Evolutionary conservation across 2,888 invertebrate genomes (phyloP).

Genomic region (Entomobrya proxima): DNA sequence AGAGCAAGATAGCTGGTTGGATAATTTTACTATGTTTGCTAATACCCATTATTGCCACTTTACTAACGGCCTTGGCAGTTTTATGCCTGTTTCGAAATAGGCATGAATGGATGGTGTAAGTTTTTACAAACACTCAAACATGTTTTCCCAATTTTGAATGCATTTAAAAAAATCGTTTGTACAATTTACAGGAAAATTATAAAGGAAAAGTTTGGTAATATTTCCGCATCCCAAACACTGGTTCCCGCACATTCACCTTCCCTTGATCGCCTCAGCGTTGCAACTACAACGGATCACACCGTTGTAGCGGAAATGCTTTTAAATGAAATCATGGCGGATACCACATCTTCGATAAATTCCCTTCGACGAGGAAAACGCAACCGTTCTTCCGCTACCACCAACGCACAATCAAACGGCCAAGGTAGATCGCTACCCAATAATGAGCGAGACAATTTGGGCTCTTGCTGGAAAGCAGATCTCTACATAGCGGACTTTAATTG

Average conservation of each 20-base stretch:
- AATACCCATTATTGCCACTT: conserved; percentile 55
- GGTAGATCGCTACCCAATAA: too few species aligned
- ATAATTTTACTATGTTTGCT: conserved; percentile 53
- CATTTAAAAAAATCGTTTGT: background rate
- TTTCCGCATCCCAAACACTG: too few species aligned
- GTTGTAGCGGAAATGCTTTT: background rate
- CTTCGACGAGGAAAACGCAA: background rate
- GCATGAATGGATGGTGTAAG: conserved; percentile 70
- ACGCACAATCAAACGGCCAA: background rate
- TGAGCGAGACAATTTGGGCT: too few species aligned
- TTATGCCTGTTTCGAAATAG: conserved; percentile 65
- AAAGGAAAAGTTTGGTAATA: conserved; percentile 24
- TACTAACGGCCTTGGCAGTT: conserved; percentile 51
- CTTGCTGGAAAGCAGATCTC: conserved; percentile 35
- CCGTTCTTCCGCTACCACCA: too few species aligned
- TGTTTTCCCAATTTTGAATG: background rate
- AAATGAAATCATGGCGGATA: conserved; percentile 17
- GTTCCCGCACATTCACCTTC: background rate
- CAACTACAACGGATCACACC: too few species aligned
- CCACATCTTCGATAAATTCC: background rate
- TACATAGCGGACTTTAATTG: conserved; percentile 51
- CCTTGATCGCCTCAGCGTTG: background rate
- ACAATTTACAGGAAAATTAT: background rate
- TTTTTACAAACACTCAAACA: background rate
- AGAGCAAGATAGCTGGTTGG: conserved; percentile 53